Percentiles rank a stretch among this genome's conserved stretches.
Evolutionary conservation across 2,888 invertebrate genomes (phyloP).

Genomic region (Ernsta delagoae): DNA sequence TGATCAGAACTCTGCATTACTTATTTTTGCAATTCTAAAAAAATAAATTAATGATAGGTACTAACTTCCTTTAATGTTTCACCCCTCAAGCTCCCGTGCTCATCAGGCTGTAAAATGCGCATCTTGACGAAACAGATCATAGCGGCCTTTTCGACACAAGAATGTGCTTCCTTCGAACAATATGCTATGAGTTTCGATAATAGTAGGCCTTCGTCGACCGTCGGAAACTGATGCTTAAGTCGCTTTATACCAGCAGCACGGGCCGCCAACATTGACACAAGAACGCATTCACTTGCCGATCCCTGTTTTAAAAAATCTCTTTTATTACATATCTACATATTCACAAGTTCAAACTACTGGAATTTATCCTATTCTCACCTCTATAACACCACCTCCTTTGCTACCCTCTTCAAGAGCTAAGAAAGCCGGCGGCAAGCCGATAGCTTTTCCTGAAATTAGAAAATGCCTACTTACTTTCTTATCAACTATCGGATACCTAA

Average conservation of each 20-base stretch:
- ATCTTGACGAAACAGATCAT: conserved; percentile 97
- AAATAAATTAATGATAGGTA: conserved; percentile 15
- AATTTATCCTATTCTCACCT: conserved; percentile 83
- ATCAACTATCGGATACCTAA: not conserved
- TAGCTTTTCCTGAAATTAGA: conserved; percentile 89
- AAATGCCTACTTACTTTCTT: not conserved
- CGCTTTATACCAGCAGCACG: conserved; percentile 94
- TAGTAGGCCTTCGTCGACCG: conserved; percentile 95
- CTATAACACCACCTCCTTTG: conserved; percentile 96
- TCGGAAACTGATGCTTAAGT: conserved; percentile 93
- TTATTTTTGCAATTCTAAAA: too few species aligned
- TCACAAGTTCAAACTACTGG: not conserved
- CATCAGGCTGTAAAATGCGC: conserved; percentile 94
- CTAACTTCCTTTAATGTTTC: conserved; percentile 90
- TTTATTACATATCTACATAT: not conserved
- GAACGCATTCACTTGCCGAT: conserved; percentile 92
- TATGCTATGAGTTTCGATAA: conserved; percentile 97
- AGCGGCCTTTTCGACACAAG: conserved; percentile 96
- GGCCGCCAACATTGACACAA: conserved; percentile 96
- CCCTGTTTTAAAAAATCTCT: conserved; percentile 56
- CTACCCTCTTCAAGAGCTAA: conserved; percentile 93
- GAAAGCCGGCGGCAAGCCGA: conserved; percentile 95
- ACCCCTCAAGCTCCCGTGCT: conserved; percentile 92
- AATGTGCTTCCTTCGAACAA: conserved; percentile 95
- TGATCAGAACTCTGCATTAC: too few species aligned